phyloP scores from a whole-genome alignment of 2,113 vertebrate genomes.

The Ursus arctos region DNA sequence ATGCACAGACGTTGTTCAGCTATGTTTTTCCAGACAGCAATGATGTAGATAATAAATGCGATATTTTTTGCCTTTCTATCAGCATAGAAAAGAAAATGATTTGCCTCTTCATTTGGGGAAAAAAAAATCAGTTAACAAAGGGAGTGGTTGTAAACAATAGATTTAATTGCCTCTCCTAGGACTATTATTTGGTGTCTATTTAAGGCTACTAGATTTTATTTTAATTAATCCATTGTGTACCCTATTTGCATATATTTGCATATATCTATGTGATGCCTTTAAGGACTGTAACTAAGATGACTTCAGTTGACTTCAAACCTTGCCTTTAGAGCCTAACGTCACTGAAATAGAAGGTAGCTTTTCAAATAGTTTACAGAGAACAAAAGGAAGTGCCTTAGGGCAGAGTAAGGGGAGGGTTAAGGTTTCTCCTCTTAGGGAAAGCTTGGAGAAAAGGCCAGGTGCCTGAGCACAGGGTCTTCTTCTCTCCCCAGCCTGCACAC shows the following conservation, averaged over 20 bases:
- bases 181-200: constrained; percentile 73
- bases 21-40: constrained; percentile 7
- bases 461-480: neutral
- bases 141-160: constrained; percentile 68
- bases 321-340: neutral
- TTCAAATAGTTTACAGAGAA: constrained; percentile 26
- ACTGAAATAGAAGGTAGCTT: neutral
- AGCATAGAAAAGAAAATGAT: constrained; percentile 66
- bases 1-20: neutral
- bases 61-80: constrained; percentile 36
- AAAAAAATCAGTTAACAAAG: constrained; percentile 59
- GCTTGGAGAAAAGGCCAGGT: neutral
- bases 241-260: constrained; percentile 71
- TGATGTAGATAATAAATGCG: neutral
- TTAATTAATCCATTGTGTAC: constrained; percentile 64
- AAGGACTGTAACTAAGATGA: constrained; percentile 8
- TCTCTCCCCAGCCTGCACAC: neutral
- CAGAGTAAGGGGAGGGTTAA: neutral
- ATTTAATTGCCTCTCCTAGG: constrained; percentile 74
- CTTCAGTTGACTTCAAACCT: constrained; percentile 29
- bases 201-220: constrained; percentile 73
- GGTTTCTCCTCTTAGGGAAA: neutral
- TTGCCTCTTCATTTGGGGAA: constrained; percentile 50
- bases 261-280: constrained; percentile 36
- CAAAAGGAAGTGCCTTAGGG: neutral